Base-by-base conservation (phyloP, 2,888 invertebrate genomes). In the Stegana nigrithorax region DNA sequence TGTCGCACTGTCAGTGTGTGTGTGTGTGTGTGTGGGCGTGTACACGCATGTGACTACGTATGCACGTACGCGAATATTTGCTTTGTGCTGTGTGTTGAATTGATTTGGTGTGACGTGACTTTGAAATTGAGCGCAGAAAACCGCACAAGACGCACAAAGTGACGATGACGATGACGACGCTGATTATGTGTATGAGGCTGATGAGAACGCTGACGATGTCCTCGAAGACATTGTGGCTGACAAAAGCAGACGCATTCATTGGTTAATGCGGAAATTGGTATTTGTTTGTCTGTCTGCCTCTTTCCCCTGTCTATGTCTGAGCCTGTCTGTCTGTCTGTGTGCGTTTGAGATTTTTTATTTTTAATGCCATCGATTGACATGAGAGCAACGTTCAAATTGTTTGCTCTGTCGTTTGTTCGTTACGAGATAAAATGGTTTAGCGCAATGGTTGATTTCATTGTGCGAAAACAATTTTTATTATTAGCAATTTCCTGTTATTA, bases 211-310 rank as follows among this genome's bases (percentile, higher is more conserved):
- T n/a, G n/a, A n/a, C n/a, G n/a, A n/a, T n/a, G n/a, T n/a, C n/a
- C n/a, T n/a, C n/a, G n/a, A n/a, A n/a, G n/a, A n/a, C n/a, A n/a
- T n/a, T n/a, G n/a, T n/a, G n/a, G n/a, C n/a, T n/a, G n/a, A n/a
- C n/a, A n/a, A n/a, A n/a, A n/a, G 25, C 2, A 25, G 7, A 23
- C 47, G 21, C 21, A 26, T 72, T 68, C 77, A 69, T 71, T 73
- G 76, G 67, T 63, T 74, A 76, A 78, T 76, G 73, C 45, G 73
- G 62, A 78, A 73, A 72, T 71, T 67, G 75, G 58, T 66, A 66
- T 65, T 73, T 62, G 64, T 68, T 62, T 73, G 70, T 66, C 64
- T 72, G 75, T 72, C 72, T n/a, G n/a, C n/a, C n/a, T n/a, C n/a
- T n/a, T n/a, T n/a, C n/a, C n/a, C n/a, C n/a, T n/a, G n/a, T 73